Conservation (phyloP, 2,888 invertebrate genomes). For the Andricus curvator region DNA sequence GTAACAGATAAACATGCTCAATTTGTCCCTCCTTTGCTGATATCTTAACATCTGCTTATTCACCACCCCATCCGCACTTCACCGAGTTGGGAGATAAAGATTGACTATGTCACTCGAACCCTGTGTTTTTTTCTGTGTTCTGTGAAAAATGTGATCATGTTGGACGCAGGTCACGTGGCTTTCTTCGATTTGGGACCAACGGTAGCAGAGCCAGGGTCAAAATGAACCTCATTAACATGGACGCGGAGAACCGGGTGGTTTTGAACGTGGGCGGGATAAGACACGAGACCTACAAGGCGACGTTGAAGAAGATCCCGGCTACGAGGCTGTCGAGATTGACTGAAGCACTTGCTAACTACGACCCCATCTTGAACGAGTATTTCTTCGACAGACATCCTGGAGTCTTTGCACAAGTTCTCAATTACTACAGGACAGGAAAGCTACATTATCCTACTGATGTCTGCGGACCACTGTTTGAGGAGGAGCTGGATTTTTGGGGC, state of each 20-base stretch:
- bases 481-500: slow-evolving; percentile 99
- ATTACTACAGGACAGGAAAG: slow-evolving; percentile 99
- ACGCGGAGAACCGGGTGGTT: slow-evolving; percentile 98
- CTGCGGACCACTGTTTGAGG: slow-evolving; percentile 99
- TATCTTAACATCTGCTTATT: slow-evolving; percentile 4
- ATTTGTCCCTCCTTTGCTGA: background rate
- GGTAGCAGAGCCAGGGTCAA: slow-evolving; percentile 76
- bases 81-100: background rate
- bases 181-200: slow-evolving; percentile 69
- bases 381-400: slow-evolving; percentile 99
- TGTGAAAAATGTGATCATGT: slow-evolving; percentile 9
- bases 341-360: slow-evolving; percentile 99
- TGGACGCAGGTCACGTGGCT: slow-evolving; percentile 68
- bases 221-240: slow-evolving; percentile 96
- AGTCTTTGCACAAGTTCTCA: slow-evolving; percentile 97
- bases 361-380: slow-evolving; percentile 99
- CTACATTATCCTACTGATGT: slow-evolving; percentile 99
- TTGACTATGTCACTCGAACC: background rate
- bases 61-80: background rate
- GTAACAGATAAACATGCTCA: slow-evolving; percentile 19
- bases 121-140: background rate
- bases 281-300: slow-evolving; percentile 97
- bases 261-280: slow-evolving; percentile 99
- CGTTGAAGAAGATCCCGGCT: slow-evolving; percentile 98
- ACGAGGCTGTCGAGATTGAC: slow-evolving; percentile 95